These are phyloP conservation scores for Zeus faber DNA, from an alignment of 2,113 vertebrate genomes.

Conservation along the genomic window DNA sequence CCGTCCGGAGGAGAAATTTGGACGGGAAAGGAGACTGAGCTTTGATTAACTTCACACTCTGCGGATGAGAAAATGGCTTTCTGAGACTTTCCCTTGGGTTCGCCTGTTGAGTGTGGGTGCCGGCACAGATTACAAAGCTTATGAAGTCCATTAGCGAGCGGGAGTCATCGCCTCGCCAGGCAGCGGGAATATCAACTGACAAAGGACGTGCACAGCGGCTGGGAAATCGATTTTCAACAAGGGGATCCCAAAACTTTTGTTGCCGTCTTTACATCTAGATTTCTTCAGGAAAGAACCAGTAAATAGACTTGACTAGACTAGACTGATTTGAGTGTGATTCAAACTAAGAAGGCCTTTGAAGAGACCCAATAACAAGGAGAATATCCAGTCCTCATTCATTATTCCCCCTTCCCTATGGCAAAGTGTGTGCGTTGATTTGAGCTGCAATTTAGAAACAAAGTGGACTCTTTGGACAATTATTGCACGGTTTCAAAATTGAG, in stretches of 20 bases:
- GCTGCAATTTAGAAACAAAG: neutral
- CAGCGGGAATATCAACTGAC: conserved; percentile 5
- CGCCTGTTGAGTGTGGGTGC: conserved; percentile 41
- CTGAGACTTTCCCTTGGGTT: conserved; percentile 33
- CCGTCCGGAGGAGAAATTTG: too few relatives aligned
- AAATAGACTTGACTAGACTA: too few relatives aligned
- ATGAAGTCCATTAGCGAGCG: conserved; percentile 42
- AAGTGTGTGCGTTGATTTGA: neutral
- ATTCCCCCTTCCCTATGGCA: neutral
- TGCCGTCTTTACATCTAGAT: neutral
- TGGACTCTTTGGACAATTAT: too few relatives aligned
- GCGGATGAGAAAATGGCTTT: conserved; percentile 49
- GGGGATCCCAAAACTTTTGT: neutral
- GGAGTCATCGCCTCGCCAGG: conserved; percentile 21
- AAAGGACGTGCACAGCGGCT: neutral
- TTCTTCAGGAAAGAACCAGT: neutral
- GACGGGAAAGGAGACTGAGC: too few relatives aligned
- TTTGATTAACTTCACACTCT: conserved; percentile 49
- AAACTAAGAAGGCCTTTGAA: too few relatives aligned
- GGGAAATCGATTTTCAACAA: neutral
- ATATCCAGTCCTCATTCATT: neutral
- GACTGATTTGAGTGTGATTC: too few relatives aligned
- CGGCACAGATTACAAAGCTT: conserved; percentile 33
- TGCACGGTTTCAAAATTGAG: too few relatives aligned
- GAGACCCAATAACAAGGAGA: too few relatives aligned